phyloP scores from a whole-genome alignment of 2,888 invertebrate species.

The Mellilla xanthometata region DNA sequence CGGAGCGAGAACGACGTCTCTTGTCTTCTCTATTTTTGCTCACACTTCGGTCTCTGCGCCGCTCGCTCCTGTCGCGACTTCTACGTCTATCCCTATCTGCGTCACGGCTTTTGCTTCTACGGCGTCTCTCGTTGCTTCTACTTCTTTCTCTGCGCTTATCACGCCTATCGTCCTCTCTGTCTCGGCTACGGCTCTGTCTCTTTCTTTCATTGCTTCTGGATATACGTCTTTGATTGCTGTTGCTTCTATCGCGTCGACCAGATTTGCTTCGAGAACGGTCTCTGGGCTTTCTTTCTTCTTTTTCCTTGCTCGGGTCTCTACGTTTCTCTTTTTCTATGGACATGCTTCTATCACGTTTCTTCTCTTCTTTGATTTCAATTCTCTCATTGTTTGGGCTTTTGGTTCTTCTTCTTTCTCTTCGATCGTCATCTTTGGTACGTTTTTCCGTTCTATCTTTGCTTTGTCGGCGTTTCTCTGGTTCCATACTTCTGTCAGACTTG shows the following conservation, averaged over 20 bases:
- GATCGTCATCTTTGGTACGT: slow-evolving; percentile 3
- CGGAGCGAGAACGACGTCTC: slow-evolving; percentile 43
- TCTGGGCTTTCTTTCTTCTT: slow-evolving; percentile 20
- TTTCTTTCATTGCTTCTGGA: slow-evolving; percentile 13
- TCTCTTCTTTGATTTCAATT: neutral
- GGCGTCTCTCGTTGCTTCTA: slow-evolving; percentile 6
- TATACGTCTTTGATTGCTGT: slow-evolving; percentile 19
- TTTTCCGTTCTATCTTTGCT: slow-evolving; percentile 1
- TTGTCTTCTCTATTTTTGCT: slow-evolving; percentile 37
- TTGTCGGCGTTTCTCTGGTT: neutral
- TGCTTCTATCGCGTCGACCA: slow-evolving; percentile 12
- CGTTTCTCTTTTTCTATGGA: slow-evolving; percentile 31
- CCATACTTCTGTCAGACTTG: slow-evolving; percentile 8
- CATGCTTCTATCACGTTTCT: slow-evolving; percentile 19
- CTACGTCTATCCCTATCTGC: slow-evolving; percentile 20
- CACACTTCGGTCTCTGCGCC: slow-evolving; percentile 30
- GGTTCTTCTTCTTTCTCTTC: slow-evolving; percentile 3
- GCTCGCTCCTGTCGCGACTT: slow-evolving; percentile 37
- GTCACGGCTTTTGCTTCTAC: slow-evolving; percentile 11
- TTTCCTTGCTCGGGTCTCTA: slow-evolving; percentile 24
- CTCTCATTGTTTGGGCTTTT: neutral
- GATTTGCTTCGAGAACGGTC: slow-evolving; percentile 10
- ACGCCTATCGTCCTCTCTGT: slow-evolving; percentile 28
- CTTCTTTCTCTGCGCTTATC: slow-evolving; percentile 19
- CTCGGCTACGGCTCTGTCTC: slow-evolving; percentile 40